Percentiles rank a stretch among this genome's conserved stretches.
These are phyloP conservation scores for Ethmia dodecea DNA, from an alignment of 2,888 invertebrate genomes.

Conservation along the genomic window DNA sequence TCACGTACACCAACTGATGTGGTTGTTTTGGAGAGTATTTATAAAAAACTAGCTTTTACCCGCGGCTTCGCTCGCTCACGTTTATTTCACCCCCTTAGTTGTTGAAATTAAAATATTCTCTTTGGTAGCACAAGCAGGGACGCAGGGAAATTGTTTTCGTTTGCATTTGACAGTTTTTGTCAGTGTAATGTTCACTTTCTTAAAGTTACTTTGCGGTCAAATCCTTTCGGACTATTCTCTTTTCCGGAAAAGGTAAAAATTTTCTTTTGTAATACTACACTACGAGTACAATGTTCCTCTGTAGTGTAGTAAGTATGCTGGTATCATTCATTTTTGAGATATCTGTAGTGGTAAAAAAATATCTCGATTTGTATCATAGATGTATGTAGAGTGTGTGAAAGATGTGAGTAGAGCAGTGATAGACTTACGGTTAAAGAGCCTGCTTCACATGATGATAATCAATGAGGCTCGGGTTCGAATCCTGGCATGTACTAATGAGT, in stretches of 20 bases:
- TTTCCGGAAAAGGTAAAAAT: slow-evolving; percentile 14
- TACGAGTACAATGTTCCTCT: slow-evolving; percentile 18
- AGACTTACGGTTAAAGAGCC: no score
- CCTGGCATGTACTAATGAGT: no score
- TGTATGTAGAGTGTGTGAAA: no score
- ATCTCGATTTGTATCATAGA: no score
- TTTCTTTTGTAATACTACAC: slow-evolving; percentile 16
- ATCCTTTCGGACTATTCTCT: slow-evolving; percentile 16
- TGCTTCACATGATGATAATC: no score
- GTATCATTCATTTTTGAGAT: no score
- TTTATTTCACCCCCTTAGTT: no score
- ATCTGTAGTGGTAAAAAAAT: no score
- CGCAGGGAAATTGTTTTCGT: slow-evolving; percentile 22
- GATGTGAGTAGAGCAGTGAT: no score
- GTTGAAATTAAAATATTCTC: slow-evolving; percentile 15
- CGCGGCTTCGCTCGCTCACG: slow-evolving; percentile 19
- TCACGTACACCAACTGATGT: slow-evolving; percentile 17
- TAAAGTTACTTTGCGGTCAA: slow-evolving; percentile 17
- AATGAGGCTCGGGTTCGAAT: no score
- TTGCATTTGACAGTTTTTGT: slow-evolving; percentile 8
- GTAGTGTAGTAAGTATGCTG: no score
- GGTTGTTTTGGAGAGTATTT: slow-evolving; percentile 12
- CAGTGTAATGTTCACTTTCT: slow-evolving; percentile 10
- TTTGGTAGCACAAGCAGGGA: slow-evolving; percentile 18
- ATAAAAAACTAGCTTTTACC: slow-evolving; percentile 16